phyloP scores from a whole-genome alignment of 2,113 vertebrate species.

The Oreochromis niloticus region DNA sequence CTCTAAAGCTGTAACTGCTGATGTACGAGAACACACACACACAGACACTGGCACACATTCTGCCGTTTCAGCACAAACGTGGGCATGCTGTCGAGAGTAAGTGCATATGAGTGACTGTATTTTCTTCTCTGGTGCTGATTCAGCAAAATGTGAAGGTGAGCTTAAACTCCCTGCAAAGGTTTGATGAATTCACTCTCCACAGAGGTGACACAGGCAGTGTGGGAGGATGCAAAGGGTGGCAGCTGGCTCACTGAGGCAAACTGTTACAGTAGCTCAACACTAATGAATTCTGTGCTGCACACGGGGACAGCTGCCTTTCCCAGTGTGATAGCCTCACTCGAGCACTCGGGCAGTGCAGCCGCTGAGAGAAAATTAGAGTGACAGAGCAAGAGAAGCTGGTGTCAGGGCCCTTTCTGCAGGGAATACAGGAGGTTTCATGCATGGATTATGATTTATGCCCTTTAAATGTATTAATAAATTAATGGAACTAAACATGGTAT shows the following conservation, averaged over 20 bases:
- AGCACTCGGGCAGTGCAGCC: neutral
- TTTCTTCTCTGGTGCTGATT: neutral
- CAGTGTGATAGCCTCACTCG: neutral
- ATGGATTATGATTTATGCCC: neutral
- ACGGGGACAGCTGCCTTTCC: neutral
- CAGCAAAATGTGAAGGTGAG: conserved; percentile 48
- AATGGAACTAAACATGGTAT: neutral
- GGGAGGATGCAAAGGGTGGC: neutral
- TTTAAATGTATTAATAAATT: neutral
- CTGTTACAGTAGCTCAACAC: neutral
- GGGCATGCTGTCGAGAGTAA: neutral
- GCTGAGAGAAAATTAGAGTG: neutral
- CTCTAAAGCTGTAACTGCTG: neutral
- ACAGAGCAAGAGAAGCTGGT: neutral
- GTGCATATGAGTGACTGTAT: neutral
- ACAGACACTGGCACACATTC: neutral
- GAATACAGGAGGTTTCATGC: neutral
- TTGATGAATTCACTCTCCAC: conserved; percentile 4
- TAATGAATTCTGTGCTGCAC: neutral
- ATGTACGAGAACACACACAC: neutral
- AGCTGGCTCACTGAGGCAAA: neutral
- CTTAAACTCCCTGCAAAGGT: neutral
- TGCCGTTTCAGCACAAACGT: conserved; percentile 39
- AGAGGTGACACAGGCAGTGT: neutral
- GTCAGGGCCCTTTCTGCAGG: neutral